Evolutionary conservation across 2,113 vertebrate genomes (phyloP), one percentile per base, ranked within the genome.

Genomic region (Microcebus tavaratra): DNA sequence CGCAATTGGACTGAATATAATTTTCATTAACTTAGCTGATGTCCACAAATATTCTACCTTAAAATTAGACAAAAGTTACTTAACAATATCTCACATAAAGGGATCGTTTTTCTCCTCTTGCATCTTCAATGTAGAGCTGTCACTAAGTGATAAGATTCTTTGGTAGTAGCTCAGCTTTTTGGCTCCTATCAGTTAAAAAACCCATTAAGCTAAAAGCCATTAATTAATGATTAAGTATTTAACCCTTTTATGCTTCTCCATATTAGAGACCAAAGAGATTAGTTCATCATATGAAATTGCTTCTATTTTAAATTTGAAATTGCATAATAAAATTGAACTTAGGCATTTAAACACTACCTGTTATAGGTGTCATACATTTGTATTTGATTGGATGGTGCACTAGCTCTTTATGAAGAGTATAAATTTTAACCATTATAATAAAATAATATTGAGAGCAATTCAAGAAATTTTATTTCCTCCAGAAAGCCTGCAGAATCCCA

Each of bases 221-320:
- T 67, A 91, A 45, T 70, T 67, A 91, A 45, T 70, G 75, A 92
- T 63, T 85, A 67, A 55, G 67, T 65, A 42, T 67, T 89, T 96
- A 97, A 79, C 90, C 53, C 67, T 89, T 92, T 91, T 68, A 68
- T n/a, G 53, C 5, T 55, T 91, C 20, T 82, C 55, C 59, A 31
- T 57, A 39, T 59, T 31, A 72, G 42, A 48, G 7, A 65, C 11
- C 36, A 78, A 88, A 82, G 55, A 81, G 15, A 80, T 65, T 57
- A 68, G 70, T 48, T 76, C 31, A 88, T 72, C 68, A 55, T 13
- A 14, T 25, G 61, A 59, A 86, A 27, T 39, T 31, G 23, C 25
- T 90, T 84, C 65, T 50, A 70, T 88, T 94, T 90, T 76, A 76
- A 95, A 75, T 81, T 53, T 93, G 59, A 76, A 95, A 92, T 42